A percentile compares a stretch with the other conserved stretches of the same genome.
Evolutionary conservation across 2,888 invertebrate species (phyloP).

Genomic region (Pachycephus smyrnensis): DNA sequence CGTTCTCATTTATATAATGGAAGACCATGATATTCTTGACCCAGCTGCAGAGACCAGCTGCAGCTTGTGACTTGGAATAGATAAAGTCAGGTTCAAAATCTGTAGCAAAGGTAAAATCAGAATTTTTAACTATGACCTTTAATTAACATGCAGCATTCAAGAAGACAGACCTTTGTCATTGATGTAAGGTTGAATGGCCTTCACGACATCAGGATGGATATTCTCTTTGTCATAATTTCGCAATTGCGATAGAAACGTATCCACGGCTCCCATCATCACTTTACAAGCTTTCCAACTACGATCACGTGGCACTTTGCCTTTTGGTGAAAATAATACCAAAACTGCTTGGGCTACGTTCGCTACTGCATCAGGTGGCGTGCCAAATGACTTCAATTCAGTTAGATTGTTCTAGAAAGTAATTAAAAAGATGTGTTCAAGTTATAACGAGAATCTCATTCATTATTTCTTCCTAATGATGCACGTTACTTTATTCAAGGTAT

Average conservation of each 20-base stretch:
- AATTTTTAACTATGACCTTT: neutral
- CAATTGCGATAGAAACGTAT: conserved; percentile 85
- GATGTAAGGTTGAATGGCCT: conserved; percentile 75
- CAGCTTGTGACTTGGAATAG: conserved; percentile 87
- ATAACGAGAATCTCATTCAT: neutral
- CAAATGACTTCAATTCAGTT: conserved; percentile 94
- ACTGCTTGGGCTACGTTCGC: conserved; percentile 90
- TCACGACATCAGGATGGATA: conserved; percentile 88
- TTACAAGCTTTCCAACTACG: conserved; percentile 93
- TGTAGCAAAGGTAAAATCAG: conserved; percentile 41
- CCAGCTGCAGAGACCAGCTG: conserved; percentile 94
- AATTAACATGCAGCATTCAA: neutral
- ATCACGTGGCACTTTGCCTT: conserved; percentile 91
- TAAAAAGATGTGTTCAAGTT: neutral
- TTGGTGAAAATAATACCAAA: conserved; percentile 84
- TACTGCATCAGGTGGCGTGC: conserved; percentile 90
- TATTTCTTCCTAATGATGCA: neutral
- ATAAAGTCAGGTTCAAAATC: conserved; percentile 90
- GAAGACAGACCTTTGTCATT: conserved; percentile 60
- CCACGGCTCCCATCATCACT: conserved; percentile 90
- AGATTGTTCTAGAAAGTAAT: conserved; percentile 75
- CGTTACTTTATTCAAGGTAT: conserved; percentile 86
- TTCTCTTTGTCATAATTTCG: conserved; percentile 94
- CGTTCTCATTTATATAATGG: conserved; percentile 90
- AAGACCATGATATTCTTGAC: conserved; percentile 92